phyloP scores from a whole-genome alignment of 2,113 vertebrate species.

The Bufo gargarizans region DNA sequence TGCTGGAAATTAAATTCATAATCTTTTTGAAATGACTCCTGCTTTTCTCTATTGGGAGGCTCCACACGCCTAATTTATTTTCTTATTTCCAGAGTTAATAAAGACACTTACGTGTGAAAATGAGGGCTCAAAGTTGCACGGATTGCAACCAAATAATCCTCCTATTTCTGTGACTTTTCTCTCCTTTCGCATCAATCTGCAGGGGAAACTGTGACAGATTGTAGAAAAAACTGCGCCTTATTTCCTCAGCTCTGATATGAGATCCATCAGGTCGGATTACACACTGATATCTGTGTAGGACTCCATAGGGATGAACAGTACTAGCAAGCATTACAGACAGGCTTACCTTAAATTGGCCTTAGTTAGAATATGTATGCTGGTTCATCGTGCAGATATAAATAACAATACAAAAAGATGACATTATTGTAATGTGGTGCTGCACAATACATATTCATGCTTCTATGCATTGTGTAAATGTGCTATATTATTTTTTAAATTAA shows the following conservation, averaged over 20 bases:
- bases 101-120: constrained; percentile 32
- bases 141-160: constrained; percentile 25
- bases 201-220: constrained; percentile 22
- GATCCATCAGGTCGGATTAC: constrained; percentile 26
- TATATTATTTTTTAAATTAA: neutral
- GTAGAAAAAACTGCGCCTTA: constrained; percentile 10
- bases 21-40: constrained; percentile 53
- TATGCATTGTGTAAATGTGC: neutral
- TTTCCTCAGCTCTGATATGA: constrained; percentile 22
- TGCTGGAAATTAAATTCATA: constrained; percentile 45
- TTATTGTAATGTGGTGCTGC: neutral
- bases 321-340: constrained; percentile 6
- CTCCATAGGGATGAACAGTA: constrained; percentile 11
- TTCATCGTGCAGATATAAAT: neutral
- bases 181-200: neutral
- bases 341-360: neutral
- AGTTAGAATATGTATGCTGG: neutral
- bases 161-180: constrained; percentile 22
- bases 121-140: constrained; percentile 13
- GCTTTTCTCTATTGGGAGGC: constrained; percentile 34
- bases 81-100: constrained; percentile 46
- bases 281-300: constrained; percentile 28
- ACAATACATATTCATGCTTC: neutral
- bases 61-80: constrained; percentile 45
- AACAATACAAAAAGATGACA: neutral